Percentiles rank a stretch among this genome's conserved stretches.
Evolutionary conservation across 2,113 vertebrate genomes (phyloP).

Genomic region (Cepphus grylle): DNA sequence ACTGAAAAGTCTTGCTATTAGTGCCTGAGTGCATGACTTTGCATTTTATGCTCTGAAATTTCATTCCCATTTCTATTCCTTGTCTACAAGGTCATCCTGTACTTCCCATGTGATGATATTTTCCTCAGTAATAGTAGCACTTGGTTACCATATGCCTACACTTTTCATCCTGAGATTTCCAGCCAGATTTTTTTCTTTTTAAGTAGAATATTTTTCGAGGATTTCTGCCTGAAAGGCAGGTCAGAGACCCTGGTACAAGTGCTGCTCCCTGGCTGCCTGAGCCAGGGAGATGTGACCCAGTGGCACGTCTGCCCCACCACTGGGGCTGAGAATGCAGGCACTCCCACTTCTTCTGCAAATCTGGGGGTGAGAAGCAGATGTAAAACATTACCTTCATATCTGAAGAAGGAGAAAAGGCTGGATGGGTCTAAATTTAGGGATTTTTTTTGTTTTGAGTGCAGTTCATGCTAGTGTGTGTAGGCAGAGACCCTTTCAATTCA

Average conservation of each 20-base stretch:
- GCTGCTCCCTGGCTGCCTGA: background rate
- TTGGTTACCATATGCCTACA: background rate
- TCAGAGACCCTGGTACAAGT: background rate
- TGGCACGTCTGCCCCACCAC: rapidly evolving
- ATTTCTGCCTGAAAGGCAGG: background rate
- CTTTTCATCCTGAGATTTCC: background rate
- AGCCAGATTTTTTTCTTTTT: background rate
- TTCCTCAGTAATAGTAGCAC: background rate
- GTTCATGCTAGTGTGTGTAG: background rate
- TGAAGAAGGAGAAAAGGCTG: background rate
- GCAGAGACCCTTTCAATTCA: background rate
- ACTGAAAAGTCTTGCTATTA: background rate
- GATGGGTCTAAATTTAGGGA: background rate
- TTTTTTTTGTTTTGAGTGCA: background rate
- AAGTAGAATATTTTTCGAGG: background rate
- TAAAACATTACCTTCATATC: background rate
- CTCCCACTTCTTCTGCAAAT: background rate
- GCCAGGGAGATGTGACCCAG: rapidly evolving
- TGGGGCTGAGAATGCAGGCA: background rate
- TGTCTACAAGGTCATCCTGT: background rate
- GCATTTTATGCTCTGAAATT: background rate
- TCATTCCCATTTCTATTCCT: background rate
- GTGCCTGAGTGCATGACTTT: background rate
- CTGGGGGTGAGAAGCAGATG: background rate
- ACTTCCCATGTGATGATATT: background rate